A percentile compares a stretch with the other conserved stretches of the same genome.
Evolutionary conservation across 2,888 invertebrate genomes (phyloP).

Genomic region (Leptopterna dolabrata): DNA sequence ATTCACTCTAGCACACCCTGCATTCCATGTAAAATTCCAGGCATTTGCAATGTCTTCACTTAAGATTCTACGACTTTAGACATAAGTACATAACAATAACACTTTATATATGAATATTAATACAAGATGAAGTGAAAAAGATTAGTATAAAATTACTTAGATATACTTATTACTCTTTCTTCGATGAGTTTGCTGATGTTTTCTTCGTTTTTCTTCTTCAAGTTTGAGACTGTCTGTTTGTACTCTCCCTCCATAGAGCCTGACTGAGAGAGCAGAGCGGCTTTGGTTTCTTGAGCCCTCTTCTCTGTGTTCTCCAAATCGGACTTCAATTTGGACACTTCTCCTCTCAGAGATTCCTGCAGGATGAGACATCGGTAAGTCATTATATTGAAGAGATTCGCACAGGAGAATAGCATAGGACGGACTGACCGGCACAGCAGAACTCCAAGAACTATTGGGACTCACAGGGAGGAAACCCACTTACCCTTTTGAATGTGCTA

Average conservation of each 20-base stretch:
- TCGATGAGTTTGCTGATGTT: slow-evolving; percentile 80
- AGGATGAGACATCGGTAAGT: slow-evolving; percentile 43
- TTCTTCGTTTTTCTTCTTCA: slow-evolving; percentile 81
- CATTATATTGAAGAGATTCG: neutral
- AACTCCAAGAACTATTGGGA: neutral
- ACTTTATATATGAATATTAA: too few relatives aligned
- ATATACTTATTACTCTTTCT: slow-evolving; percentile 72
- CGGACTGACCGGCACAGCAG: neutral
- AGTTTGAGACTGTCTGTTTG: slow-evolving; percentile 77
- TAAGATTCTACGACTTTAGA: too few relatives aligned
- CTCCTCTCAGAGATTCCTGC: slow-evolving; percentile 78
- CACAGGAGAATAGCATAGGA: neutral
- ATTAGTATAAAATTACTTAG: too few relatives aligned
- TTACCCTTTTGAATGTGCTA: neutral
- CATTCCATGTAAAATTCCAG: too few relatives aligned
- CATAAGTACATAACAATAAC: too few relatives aligned
- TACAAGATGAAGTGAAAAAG: too few relatives aligned
- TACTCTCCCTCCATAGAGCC: slow-evolving; percentile 85
- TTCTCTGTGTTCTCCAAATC: slow-evolving; percentile 82
- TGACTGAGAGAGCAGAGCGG: slow-evolving; percentile 76
- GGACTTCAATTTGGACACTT: slow-evolving; percentile 78
- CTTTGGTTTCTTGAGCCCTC: slow-evolving; percentile 76
- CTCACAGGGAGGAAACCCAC: neutral
- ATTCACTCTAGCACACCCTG: too few relatives aligned
- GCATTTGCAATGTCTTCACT: too few relatives aligned